Evolutionary conservation across 2,797 vertebrate species (phyloP).

Genomic region (Heteromormyrus szaboi): DNA sequence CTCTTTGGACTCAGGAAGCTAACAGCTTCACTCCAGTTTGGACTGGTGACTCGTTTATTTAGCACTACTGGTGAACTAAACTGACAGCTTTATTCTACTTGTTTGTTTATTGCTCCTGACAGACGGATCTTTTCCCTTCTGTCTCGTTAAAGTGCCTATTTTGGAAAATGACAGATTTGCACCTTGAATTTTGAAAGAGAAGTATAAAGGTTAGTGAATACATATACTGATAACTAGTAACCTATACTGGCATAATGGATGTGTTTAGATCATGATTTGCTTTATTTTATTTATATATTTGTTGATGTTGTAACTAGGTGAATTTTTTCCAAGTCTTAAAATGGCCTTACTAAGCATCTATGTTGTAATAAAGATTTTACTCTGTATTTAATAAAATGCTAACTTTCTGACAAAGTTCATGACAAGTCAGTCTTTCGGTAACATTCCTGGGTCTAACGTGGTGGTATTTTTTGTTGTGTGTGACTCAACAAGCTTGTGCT

Average conservation of each 20-base stretch:
- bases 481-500: background rate
- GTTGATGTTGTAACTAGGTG: background rate
- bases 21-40: background rate
- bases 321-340: background rate
- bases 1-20: background rate
- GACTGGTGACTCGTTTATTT: background rate
- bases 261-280: background rate
- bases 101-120: background rate
- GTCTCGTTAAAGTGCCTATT: background rate
- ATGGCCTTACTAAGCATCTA: background rate
- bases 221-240: background rate
- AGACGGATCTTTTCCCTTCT: background rate
- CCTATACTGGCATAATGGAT: background rate
- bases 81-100: background rate
- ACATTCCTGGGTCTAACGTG: background rate
- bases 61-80: background rate
- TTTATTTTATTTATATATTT: constrained; percentile 2
- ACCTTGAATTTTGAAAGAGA: constrained; percentile 1
- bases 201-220: background rate
- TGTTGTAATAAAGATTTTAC: background rate
- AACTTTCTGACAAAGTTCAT: background rate
- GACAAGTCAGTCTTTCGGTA: background rate
- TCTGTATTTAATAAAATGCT: background rate
- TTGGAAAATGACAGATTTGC: background rate
- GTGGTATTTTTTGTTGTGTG: background rate